phyloP scores from a whole-genome alignment of 1,140 invertebrate genomes.

The Popillia japonica region DNA sequence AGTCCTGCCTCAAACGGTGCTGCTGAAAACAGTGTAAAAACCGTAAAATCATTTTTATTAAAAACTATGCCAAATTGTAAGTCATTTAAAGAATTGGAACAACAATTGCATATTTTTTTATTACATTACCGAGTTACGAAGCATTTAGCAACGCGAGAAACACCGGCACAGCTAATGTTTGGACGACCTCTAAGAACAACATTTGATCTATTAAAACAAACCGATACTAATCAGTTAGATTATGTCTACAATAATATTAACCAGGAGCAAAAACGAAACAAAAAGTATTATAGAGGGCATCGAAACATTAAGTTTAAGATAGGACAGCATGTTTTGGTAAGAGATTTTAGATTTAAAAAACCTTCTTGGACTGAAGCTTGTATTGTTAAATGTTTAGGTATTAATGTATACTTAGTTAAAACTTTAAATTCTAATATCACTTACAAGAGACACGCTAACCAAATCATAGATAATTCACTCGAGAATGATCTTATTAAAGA shows the following conservation, averaged over 20 bases:
- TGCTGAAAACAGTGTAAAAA: slow-evolving; percentile 59
- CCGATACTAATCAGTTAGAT: background rate
- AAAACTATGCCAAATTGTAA: slow-evolving; percentile 23
- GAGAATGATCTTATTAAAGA: background rate
- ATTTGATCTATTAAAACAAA: slow-evolving; percentile 35
- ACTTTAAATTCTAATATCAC: background rate
- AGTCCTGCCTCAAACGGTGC: slow-evolving; percentile 57
- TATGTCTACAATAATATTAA: background rate
- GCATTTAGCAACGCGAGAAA: background rate
- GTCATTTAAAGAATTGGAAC: background rate
- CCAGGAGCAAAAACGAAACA: background rate
- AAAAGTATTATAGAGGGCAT: background rate
- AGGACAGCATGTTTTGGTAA: slow-evolving; percentile 17
- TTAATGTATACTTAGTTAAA: slow-evolving; percentile 15
- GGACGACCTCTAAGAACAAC: background rate
- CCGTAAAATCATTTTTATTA: slow-evolving; percentile 56
- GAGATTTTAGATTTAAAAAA: background rate
- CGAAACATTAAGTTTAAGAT: background rate
- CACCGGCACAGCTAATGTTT: slow-evolving; percentile 2
- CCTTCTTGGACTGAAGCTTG: background rate
- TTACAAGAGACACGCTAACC: too few relatives aligned
- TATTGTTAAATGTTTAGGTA: background rate
- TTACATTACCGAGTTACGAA: background rate
- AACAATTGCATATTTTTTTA: background rate
- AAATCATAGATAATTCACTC: too few relatives aligned